These are phyloP conservation scores for Ichneumoninae sp. DNA, from an alignment of 2,888 invertebrate genomes.

Conservation along the genomic window DNA sequence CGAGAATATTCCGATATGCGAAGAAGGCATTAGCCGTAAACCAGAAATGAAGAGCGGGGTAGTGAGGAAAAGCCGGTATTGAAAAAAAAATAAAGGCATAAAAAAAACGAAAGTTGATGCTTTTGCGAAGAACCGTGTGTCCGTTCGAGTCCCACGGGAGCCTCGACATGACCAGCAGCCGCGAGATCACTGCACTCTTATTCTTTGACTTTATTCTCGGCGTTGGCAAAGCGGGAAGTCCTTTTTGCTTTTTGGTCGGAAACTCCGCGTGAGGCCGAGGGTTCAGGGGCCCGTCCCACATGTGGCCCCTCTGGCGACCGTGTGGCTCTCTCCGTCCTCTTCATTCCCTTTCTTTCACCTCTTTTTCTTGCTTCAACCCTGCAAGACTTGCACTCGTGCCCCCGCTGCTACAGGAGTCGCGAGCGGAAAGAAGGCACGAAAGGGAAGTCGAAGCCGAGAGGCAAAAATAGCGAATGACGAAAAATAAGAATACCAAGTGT, in stretches of 20 bases:
- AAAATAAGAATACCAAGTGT: constrained; percentile 13
- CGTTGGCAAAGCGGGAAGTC: constrained; percentile 58
- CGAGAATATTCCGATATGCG: background rate
- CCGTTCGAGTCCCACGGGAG: constrained; percentile 7
- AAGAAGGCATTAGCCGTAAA: background rate
- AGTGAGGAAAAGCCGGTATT: background rate
- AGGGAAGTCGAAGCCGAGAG: background rate
- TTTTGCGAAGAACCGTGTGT: constrained; percentile 1
- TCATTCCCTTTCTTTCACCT: constrained; percentile 46
- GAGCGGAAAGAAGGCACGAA: constrained; percentile 22
- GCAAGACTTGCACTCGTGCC: constrained; percentile 32
- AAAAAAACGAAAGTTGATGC: background rate
- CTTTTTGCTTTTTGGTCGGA: constrained; percentile 67
- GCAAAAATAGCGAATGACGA: background rate
- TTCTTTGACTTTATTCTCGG: constrained; percentile 64
- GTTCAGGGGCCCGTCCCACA: constrained; percentile 67
- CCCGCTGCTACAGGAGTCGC: constrained; percentile 26
- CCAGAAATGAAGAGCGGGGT: background rate
- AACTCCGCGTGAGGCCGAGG: constrained; percentile 73
- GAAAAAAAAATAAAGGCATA: background rate
- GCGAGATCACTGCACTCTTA: constrained; percentile 22
- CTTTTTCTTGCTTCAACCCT: constrained; percentile 54
- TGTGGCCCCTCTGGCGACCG: constrained; percentile 65
- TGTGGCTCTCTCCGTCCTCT: constrained; percentile 44
- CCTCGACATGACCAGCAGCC: background rate